A percentile compares a stretch with the other conserved stretches of the same genome.
Evolutionary conservation across 2,797 vertebrate genomes (phyloP).

Genomic region (Eremophila alpestris): DNA sequence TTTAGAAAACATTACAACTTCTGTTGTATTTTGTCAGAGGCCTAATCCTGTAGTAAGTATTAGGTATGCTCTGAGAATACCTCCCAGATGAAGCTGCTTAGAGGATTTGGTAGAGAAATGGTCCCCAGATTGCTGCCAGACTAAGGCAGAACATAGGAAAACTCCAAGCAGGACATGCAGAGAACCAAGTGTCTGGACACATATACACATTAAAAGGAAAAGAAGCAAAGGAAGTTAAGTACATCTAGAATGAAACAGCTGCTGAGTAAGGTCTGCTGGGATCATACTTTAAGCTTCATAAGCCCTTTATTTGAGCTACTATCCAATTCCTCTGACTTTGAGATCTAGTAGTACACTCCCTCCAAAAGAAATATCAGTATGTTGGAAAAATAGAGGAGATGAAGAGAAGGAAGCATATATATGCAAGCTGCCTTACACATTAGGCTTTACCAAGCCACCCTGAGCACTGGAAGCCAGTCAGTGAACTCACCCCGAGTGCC

Average conservation of each 20-base stretch:
- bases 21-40: not conserved
- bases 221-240: not conserved
- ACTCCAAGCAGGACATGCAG: not conserved
- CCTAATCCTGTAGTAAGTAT: slow-evolving; percentile 1
- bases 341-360: not conserved
- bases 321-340: not conserved
- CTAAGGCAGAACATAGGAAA: not conserved
- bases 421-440: not conserved
- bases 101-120: slow-evolving; percentile 16
- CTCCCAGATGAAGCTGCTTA: slow-evolving; percentile 15
- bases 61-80: not conserved
- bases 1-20: not conserved
- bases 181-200: not conserved
- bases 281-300: not conserved
- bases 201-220: not conserved
- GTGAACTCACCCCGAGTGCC: not conserved
- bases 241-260: not conserved
- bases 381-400: not conserved
- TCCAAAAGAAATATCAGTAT: not conserved
- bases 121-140: not conserved
- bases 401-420: not conserved
- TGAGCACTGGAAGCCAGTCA: not conserved
- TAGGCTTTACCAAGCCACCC: not conserved
- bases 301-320: not conserved
- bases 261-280: not conserved